phyloP scores from a whole-genome alignment of 1,140 invertebrate genomes.

The Zaprionus capensis region DNA sequence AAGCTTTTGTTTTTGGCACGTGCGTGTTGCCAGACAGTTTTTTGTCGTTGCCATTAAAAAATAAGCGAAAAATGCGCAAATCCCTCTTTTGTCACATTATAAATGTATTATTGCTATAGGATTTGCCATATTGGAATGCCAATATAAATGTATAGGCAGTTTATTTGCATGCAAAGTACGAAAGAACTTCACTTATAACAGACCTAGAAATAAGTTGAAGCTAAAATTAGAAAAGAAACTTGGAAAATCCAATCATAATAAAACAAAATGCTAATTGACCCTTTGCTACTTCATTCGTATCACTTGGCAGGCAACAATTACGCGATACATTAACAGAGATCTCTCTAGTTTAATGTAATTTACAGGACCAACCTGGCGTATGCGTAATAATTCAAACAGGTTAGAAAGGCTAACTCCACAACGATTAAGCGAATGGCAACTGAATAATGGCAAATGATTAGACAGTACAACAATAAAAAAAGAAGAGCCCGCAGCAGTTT shows the following conservation, averaged over 20 bases:
- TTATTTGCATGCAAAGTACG: not conserved
- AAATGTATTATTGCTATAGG: constrained; percentile 26
- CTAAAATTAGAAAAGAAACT: not conserved
- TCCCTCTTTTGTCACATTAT: constrained; percentile 35
- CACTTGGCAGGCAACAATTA: too few species aligned
- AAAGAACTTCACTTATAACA: not conserved
- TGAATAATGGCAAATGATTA: constrained; percentile 72
- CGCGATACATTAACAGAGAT: not conserved
- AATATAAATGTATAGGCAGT: constrained; percentile 19
- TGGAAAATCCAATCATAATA: too few species aligned
- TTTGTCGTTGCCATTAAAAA: not conserved
- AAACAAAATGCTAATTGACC: too few species aligned
- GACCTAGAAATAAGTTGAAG: not conserved
- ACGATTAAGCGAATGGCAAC: constrained; percentile 36
- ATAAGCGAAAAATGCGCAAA: constrained; percentile 5
- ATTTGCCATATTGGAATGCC: constrained; percentile 15
- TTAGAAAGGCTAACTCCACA: constrained; percentile 5
- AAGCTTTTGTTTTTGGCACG: constrained; percentile 20
- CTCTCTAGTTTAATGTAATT: constrained; percentile 17
- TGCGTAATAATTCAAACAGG: constrained; percentile 27
- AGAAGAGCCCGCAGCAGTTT: constrained; percentile 47
- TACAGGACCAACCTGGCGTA: constrained; percentile 25
- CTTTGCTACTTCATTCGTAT: too few species aligned
- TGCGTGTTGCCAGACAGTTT: constrained; percentile 10
- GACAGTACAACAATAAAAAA: constrained; percentile 32